A percentile compares a stretch with the other conserved stretches of the same genome.
These are phyloP conservation scores for Corvus hawaiiensis DNA, from an alignment of 2,113 vertebrate genomes.

Conservation along the genomic window DNA sequence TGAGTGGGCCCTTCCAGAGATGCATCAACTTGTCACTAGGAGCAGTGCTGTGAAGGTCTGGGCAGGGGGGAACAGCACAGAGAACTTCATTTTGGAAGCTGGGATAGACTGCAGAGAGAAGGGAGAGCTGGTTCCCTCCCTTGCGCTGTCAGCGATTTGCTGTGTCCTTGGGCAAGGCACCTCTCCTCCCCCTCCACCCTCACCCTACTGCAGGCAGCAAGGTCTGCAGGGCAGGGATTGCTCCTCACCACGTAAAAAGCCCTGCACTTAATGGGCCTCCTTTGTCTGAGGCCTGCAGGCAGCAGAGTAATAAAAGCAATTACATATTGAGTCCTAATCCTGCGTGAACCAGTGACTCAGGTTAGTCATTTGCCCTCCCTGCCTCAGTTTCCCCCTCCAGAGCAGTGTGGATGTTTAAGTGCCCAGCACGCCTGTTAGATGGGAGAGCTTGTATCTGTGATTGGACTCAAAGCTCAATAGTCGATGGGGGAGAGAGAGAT, in stretches of 20 bases:
- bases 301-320: slow-evolving; percentile 48
- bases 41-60: neutral
- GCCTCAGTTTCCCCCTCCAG: slow-evolving; percentile 34
- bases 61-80: neutral
- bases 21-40: neutral
- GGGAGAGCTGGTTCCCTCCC: neutral
- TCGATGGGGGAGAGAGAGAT: fast-evolving
- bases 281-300: slow-evolving; percentile 54
- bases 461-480: neutral
- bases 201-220: slow-evolving; percentile 26
- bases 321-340: slow-evolving; percentile 54
- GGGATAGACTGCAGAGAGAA: neutral
- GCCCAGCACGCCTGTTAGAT: neutral
- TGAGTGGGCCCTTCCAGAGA: neutral
- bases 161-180: slow-evolving; percentile 6
- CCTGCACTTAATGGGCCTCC: slow-evolving; percentile 3
- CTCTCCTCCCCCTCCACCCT: slow-evolving; percentile 33
- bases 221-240: slow-evolving; percentile 49
- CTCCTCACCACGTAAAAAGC: neutral
- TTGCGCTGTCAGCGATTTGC: neutral
- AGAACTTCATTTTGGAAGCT: neutral
- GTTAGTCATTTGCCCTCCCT: slow-evolving; percentile 25
- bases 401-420: neutral
- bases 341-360: slow-evolving; percentile 24
- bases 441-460: neutral